phyloP scores from a whole-genome alignment of 92 coral and sea anemone species.

The Actinernus sp. region DNA sequence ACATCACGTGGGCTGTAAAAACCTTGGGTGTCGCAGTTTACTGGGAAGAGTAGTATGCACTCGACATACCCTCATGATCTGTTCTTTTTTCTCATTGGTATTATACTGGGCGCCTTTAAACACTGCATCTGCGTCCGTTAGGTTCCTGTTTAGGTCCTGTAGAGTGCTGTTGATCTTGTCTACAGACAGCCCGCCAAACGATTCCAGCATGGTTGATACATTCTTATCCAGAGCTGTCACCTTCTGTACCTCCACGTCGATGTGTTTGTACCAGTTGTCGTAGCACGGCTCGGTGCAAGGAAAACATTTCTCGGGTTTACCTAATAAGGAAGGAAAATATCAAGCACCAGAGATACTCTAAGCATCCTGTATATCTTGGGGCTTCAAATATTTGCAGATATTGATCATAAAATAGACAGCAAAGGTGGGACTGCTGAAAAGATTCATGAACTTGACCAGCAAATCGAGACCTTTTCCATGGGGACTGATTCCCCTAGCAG shows the following conservation, averaged over 20 bases:
- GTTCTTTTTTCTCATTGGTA: constrained; percentile 61
- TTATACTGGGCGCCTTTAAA: constrained; percentile 82
- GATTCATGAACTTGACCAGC: no score
- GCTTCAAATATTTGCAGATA: no score
- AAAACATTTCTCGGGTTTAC: constrained; percentile 71
- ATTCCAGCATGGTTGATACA: constrained; percentile 71
- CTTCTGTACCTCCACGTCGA: constrained; percentile 60
- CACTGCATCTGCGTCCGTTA: constrained; percentile 67
- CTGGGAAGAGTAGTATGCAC: no score
- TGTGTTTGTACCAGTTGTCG: constrained; percentile 81
- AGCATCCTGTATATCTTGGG: no score
- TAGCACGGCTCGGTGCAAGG: constrained; percentile 88
- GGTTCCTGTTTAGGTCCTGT: constrained; percentile 62
- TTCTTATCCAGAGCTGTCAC: constrained; percentile 62
- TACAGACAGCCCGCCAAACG: constrained; percentile 86
- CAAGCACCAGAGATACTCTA: no score
- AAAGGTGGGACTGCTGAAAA: no score
- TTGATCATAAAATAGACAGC: no score
- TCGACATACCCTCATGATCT: constrained; percentile 76
- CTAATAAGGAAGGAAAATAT: constrained; percentile 12
- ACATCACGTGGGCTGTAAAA: no score
- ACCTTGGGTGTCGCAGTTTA: no score
- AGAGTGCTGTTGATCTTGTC: constrained; percentile 80
- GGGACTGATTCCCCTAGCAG: no score
- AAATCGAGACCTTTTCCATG: no score